Percentiles rank a stretch among this genome's conserved stretches.
These are phyloP conservation scores for Sphaerophoria rueppellii DNA, from an alignment of 2,888 invertebrate species.

Conservation along the genomic window DNA sequence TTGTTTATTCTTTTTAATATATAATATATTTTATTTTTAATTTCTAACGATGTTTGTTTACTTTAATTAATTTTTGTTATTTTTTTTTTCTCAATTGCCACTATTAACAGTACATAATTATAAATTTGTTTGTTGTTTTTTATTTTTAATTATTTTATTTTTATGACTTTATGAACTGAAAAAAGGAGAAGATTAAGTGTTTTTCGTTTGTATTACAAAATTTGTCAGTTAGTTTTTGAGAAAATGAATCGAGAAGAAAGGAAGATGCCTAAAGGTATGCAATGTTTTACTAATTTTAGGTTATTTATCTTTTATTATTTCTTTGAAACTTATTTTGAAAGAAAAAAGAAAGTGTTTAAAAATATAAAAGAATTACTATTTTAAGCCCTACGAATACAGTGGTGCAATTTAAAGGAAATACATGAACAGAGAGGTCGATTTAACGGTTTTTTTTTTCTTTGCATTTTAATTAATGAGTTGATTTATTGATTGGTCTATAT, in stretches of 20 bases:
- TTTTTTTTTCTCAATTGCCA: constrained; percentile 65
- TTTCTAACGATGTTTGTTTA: constrained; percentile 65
- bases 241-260: constrained; percentile 17
- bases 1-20: constrained; percentile 49
- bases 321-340: constrained; percentile 65
- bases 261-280: constrained; percentile 5
- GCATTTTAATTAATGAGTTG: constrained; percentile 53
- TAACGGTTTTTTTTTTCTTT: constrained; percentile 52
- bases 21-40: constrained; percentile 66
- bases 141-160: constrained; percentile 28
- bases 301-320: constrained; percentile 38
- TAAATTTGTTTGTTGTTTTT: constrained; percentile 43
- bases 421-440: constrained; percentile 46
- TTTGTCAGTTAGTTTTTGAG: constrained; percentile 32
- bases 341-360: constrained; percentile 44
- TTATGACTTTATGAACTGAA: constrained; percentile 51
- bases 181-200: constrained; percentile 24
- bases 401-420: constrained; percentile 46
- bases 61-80: constrained; percentile 37
- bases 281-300: constrained; percentile 33
- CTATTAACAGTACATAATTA: constrained; percentile 72
- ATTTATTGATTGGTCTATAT: constrained; percentile 72
- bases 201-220: constrained; percentile 20
- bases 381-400: constrained; percentile 59
- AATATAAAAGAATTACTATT: constrained; percentile 40